A percentile compares a stretch with the other conserved stretches of the same genome.
Conservation (phyloP, 2,113 vertebrate species). For the Fregata magnificens region DNA sequence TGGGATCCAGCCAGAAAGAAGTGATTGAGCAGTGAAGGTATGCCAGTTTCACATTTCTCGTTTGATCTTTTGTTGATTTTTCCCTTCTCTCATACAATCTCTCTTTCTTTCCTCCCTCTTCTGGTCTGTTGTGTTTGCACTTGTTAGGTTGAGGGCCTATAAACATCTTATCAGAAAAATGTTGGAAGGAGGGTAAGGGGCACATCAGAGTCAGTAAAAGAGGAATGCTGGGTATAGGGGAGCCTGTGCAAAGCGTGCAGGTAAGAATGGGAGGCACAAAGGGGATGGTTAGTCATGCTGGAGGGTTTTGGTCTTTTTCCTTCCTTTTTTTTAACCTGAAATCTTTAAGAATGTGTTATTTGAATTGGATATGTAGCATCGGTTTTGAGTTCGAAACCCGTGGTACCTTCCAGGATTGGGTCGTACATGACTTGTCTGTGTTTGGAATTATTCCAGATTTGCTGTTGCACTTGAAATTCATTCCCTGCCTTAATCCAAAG, state of each 20-base stretch:
- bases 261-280: background rate
- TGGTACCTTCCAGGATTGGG: background rate
- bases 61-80: constrained; percentile 45
- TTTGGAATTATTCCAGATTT: constrained; percentile 27
- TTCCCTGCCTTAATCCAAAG: constrained; percentile 19
- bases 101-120: constrained; percentile 19
- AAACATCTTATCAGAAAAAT: constrained; percentile 49
- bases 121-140: constrained; percentile 34
- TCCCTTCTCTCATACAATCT: background rate
- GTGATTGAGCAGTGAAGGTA: background rate
- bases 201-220: background rate
- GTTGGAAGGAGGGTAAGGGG: background rate
- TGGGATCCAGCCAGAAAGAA: background rate
- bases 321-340: background rate
- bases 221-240: background rate
- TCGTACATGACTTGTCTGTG: background rate
- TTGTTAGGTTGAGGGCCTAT: background rate
- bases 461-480: constrained; percentile 27
- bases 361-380: background rate
- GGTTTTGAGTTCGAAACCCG: background rate
- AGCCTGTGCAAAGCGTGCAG: background rate
- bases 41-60: background rate
- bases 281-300: background rate
- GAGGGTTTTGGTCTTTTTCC: background rate
- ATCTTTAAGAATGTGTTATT: background rate